Evolutionary conservation across 1,140 invertebrate species (phyloP), one percentile per base, ranked within the genome.

Genomic region (Gonatopus flavifemur): DNA sequence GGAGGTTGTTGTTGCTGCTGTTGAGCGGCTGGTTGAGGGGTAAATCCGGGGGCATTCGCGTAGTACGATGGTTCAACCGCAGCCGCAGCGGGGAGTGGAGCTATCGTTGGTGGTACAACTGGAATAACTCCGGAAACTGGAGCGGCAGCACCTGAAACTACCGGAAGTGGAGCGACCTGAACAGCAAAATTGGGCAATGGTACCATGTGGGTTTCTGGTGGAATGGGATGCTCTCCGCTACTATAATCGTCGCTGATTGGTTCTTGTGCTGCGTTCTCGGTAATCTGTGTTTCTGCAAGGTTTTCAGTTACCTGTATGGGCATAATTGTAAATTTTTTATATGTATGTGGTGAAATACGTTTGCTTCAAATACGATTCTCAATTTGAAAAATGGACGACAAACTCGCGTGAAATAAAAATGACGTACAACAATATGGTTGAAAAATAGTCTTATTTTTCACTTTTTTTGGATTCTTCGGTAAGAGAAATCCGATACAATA

Each of bases 161-260:
- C 70, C 15, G 72, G 64, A 9, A 73, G 56, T 1, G 72, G 52
- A 20, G 72, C 51, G 30, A 76, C 69, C 55, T 64, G 67, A 10
- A 74, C 72, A 20, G 74, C 61, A 56, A 70, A 76, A 56, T 62
- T 69, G 15, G 71, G 62, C 54, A 75, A 65, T 30, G 66, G 68
- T 20, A 74, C 52, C 40, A 70, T 64, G n/a, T n/a, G n/a, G 21
- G 62, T 58, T 48, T 74, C 73, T 2, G 63, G 66, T 64, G 71
- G 74, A 76, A 79, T 75, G 67, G 74, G 72, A 57, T 62, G 68
- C 8, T 78, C 70, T 6, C 56, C 63, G 28, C 57, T 59, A 25
- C 43, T 67, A 33, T 69, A 75, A 28, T 75, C 73, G 12, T 76
- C 71, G 3, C 49, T 72, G 24, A 49, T 39, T 40, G 61, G 62